Percentiles rank a stretch among this genome's conserved stretches.
Conservation (phyloP, 2,113 vertebrate species). For the Dicaeum eximium region DNA sequence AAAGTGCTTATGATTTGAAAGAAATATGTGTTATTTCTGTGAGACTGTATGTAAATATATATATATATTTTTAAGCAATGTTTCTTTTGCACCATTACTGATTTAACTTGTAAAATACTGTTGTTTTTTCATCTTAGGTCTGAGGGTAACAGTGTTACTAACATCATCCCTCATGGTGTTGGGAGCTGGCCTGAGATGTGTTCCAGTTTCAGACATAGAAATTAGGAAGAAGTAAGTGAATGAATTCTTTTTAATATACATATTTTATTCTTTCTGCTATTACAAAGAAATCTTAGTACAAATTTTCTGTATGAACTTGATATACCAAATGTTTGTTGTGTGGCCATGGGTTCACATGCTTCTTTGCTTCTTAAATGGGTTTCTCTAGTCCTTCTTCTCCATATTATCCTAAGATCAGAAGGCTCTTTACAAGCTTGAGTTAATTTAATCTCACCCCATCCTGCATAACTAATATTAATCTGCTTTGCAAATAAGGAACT, state of each 20-base stretch:
- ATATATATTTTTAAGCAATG: neutral
- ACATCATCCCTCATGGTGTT: constrained; percentile 88
- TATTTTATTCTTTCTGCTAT: neutral
- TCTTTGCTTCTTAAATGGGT: neutral
- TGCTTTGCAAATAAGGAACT: constrained; percentile 21
- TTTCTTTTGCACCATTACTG: neutral
- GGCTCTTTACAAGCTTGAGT: neutral
- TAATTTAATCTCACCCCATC: neutral
- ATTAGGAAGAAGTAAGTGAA: constrained; percentile 85
- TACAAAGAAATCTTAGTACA: neutral
- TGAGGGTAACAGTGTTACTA: constrained; percentile 88
- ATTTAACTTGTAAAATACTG: neutral
- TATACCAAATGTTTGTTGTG: neutral
- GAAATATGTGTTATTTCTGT: neutral
- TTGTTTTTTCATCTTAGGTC: constrained; percentile 72
- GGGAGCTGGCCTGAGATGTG: constrained; percentile 84
- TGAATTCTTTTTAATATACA: neutral
- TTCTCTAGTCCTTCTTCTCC: neutral
- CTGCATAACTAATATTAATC: neutral
- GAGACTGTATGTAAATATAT: neutral
- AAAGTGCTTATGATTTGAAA: neutral
- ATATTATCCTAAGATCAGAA: neutral
- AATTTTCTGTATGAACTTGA: neutral
- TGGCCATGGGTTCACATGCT: neutral
- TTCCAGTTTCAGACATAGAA: constrained; percentile 80